Evolutionary conservation across 2,113 vertebrate genomes (phyloP).

Genomic region (Prunella himalayana): DNA sequence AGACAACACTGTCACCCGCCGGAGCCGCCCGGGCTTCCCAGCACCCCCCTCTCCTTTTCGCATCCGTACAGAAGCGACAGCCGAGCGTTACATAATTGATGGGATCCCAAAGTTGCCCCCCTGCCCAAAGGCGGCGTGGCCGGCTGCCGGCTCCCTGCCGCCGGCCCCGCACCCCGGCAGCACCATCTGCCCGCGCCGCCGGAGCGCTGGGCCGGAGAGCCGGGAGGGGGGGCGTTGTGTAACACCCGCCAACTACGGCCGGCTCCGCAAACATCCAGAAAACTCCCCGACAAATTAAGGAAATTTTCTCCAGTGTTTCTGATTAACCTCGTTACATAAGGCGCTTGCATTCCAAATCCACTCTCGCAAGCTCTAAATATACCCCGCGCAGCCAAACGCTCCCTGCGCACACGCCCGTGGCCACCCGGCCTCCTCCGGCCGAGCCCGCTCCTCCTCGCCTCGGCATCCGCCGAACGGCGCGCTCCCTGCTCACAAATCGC

Average conservation of each 20-base stretch:
- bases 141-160: conserved; percentile 1
- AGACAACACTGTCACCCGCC: background rate
- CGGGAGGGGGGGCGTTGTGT: background rate
- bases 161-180: background rate
- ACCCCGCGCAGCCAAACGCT: conserved; percentile 69
- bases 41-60: background rate
- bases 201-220: background rate
- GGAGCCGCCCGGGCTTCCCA: background rate
- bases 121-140: background rate
- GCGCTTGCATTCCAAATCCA: conserved; percentile 90
- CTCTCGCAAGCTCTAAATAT: conserved; percentile 90
- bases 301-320: conserved; percentile 84
- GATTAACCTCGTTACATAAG: conserved; percentile 98
- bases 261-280: conserved; percentile 31
- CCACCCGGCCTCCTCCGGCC: background rate
- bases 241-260: conserved; percentile 19
- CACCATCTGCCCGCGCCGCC: conserved; percentile 17
- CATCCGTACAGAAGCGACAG: background rate
- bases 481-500: conserved; percentile 43
- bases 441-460: background rate
- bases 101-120: conserved; percentile 56
- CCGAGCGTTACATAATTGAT: conserved; percentile 64
- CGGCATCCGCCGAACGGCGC: background rate
- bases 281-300: conserved; percentile 63
- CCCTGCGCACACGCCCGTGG: conserved; percentile 37